These are phyloP conservation scores for Drosophila repleta DNA, from an alignment of 1,140 invertebrate genomes.

Conservation along the genomic window DNA sequence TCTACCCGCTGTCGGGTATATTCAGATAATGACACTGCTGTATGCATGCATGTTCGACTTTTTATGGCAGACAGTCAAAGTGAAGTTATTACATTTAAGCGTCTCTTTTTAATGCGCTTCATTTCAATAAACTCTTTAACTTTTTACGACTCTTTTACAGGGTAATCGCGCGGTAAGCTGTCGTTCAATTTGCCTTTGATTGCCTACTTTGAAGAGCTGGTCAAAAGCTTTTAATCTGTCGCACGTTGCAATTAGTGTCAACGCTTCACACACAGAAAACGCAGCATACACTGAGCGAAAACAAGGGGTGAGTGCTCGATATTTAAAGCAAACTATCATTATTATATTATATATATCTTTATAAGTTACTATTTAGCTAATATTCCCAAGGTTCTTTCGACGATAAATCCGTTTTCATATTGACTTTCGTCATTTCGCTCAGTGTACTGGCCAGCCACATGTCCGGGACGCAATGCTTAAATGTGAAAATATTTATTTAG, in stretches of 20 bases:
- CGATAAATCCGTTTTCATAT: no score
- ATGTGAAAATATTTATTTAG: conserved; percentile 79
- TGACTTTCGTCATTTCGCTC: conserved; percentile 17
- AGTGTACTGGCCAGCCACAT: conserved; percentile 21
- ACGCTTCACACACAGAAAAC: conserved; percentile 23
- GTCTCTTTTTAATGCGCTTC: no score
- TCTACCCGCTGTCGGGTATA: no score
- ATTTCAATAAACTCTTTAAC: neutral
- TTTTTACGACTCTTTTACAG: conserved; percentile 7
- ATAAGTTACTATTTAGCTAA: no score
- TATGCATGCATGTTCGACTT: no score
- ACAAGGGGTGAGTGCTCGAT: neutral
- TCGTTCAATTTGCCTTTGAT: conserved; percentile 42
- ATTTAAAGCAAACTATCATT: neutral
- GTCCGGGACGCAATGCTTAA: conserved; percentile 19
- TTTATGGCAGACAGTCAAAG: no score
- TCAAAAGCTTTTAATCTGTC: conserved; percentile 60
- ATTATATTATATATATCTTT: no score
- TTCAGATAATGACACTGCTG: no score
- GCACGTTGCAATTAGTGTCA: conserved; percentile 73
- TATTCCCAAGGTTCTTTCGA: no score
- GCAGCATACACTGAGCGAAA: conserved; percentile 6
- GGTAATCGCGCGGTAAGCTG: conserved; percentile 3
- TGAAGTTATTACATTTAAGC: no score
- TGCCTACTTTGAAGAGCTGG: conserved; percentile 51